Conservation (phyloP, 2,797 vertebrate species). For the Capromys pilorides region DNA sequence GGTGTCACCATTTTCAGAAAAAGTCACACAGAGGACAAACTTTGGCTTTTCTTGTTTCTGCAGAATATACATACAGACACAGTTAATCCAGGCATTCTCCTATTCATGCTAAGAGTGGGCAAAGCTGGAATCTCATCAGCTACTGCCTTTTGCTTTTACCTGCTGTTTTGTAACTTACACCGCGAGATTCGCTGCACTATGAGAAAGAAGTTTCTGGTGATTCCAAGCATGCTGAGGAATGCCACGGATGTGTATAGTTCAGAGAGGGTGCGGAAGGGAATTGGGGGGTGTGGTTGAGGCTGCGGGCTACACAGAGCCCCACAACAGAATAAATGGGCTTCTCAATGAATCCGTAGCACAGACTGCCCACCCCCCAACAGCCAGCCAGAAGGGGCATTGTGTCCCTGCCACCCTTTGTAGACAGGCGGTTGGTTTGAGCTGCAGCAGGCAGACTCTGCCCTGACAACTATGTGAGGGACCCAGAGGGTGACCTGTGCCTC, state of each 20-base stretch:
- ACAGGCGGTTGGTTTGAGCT: too few relatives aligned
- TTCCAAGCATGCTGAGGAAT: not conserved
- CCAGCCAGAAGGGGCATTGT: too few relatives aligned
- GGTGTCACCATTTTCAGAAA: conserved; percentile 97
- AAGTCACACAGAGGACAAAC: conserved; percentile 98
- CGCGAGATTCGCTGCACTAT: not conserved
- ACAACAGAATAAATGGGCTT: not conserved
- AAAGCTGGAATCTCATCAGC: accelerated
- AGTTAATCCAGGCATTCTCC: not conserved
- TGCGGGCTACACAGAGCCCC: not conserved
- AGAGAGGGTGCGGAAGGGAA: not conserved
- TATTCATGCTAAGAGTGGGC: not conserved
- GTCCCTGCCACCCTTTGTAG: accelerated
- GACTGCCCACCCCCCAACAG: not conserved
- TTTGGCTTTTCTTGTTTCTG: conserved; percentile 99
- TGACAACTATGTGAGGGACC: not conserved
- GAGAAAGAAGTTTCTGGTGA: not conserved
- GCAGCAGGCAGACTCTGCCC: accelerated
- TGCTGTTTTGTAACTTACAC: accelerated
- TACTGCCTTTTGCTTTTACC: not conserved
- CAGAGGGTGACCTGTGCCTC: too few relatives aligned
- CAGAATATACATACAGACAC: conserved; percentile 38
- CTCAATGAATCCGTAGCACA: not conserved
- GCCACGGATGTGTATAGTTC: not conserved
- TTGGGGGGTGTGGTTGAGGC: accelerated